phyloP scores from a whole-genome alignment of 1,140 invertebrate species.

The Penaeus vannamei region DNA sequence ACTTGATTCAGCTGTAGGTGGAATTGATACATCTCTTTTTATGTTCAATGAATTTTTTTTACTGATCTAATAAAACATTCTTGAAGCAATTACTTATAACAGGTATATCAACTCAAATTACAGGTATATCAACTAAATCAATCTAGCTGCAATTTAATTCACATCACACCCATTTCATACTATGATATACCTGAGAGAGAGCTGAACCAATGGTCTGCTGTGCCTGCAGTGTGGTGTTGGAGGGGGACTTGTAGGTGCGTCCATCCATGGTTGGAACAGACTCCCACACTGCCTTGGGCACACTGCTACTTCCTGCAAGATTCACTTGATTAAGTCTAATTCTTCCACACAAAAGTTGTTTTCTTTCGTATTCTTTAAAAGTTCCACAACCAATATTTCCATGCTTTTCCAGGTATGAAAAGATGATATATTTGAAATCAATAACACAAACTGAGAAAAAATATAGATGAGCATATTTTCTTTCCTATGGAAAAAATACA shows the following conservation, averaged over 20 bases:
- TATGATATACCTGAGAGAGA: conserved; percentile 37
- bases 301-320: conserved; percentile 52
- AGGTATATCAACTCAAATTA: no score
- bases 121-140: no score
- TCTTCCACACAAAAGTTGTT: neutral
- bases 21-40: no score
- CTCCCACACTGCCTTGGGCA: conserved; percentile 58
- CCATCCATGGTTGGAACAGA: conserved; percentile 26
- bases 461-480: no score
- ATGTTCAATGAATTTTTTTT: neutral
- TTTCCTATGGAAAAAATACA: neutral
- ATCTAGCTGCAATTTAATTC: no score
- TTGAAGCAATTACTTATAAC: no score
- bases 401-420: no score
- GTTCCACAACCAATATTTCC: no score
- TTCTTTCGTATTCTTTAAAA: neutral
- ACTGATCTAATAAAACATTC: no score
- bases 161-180: no score
- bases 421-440: no score
- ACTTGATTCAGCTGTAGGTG: conserved; percentile 56
- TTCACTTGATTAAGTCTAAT: neutral
- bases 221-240: conserved; percentile 58
- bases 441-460: no score
- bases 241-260: conserved; percentile 38
- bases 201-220: conserved; percentile 52